Evolutionary conservation across 1,140 invertebrate genomes (phyloP), one percentile per base, ranked within the genome.

Genomic region (Psilanteris sp.): DNA sequence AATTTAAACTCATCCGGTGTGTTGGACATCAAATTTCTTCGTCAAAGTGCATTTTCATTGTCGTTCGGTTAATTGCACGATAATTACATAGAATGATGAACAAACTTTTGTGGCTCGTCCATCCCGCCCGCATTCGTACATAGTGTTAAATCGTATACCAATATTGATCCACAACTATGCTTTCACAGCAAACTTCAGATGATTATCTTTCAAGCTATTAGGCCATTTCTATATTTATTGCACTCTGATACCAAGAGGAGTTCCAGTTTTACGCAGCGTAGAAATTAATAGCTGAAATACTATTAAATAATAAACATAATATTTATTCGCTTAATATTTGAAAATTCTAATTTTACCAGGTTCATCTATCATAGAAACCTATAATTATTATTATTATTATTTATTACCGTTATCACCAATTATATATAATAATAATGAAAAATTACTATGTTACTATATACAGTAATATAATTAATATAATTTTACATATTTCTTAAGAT

Each of bases 21-120:
- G 31, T 37, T 46, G 55, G 55, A 54, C 64, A 44, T 61, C 71
- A 54, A 79, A 79, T 78, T 79, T 68, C 62, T 74, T 77, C 34
- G 61, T 72, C 70, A 50, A 76, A 70, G 76, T 75, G 52, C 68
- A 57, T 75, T 79, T 73, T 71, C 79, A 77, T 83, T 79, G 79
- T 79, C 74, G 70, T 46, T 57, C 37, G 71, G 80, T 79, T 84
- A 84, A 84, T 84, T 83, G 80, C 76, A 48, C 76, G 76, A 76
- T 83, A 84, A 84, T 84, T 82, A 80, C 77, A 71, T 44, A 32
- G 62, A 78, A 76, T 72, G 70, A 64, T 70, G 48, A 54, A 64
- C 68, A 66, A 78, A 78, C 68, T 78, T 78, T 71, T 52, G 75
- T 70, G 64, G 32, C 61, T 55, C 26, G 43, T 72, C 54, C 34